Percentiles rank a stretch among this genome's conserved stretches.
These are phyloP conservation scores for Notoglanidium macrostoma DNA, from an alignment of 2,797 vertebrate genomes.

Conservation along the genomic window DNA sequence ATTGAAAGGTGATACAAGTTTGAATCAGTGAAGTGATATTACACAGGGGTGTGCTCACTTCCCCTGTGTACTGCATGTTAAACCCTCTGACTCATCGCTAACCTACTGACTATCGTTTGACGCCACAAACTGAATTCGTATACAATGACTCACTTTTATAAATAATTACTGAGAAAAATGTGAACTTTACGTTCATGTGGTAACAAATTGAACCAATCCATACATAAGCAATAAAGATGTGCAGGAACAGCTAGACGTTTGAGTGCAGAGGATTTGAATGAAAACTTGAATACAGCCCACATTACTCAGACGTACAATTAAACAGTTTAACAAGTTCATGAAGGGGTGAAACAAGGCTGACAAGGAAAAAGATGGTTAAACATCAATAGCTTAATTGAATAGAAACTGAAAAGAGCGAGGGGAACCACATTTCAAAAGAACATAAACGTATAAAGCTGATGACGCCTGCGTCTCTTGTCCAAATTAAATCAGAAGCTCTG, in stretches of 20 bases:
- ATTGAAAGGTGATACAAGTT: too few species aligned
- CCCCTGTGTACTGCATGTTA: too few species aligned
- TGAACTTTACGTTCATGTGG: background rate
- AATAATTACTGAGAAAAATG: background rate
- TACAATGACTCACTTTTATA: background rate
- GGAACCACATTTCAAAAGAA: constrained; percentile 12
- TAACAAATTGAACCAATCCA: too few species aligned
- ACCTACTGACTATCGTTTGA: background rate
- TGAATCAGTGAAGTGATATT: too few species aligned
- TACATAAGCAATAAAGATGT: background rate
- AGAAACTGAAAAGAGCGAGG: constrained; percentile 18
- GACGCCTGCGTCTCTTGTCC: constrained; percentile 41
- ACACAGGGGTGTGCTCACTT: too few species aligned
- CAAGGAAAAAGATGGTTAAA: background rate
- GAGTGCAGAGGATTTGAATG: constrained; percentile 36
- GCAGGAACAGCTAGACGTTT: background rate
- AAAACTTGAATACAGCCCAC: constrained; percentile 59
- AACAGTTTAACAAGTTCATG: background rate
- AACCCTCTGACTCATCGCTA: background rate
- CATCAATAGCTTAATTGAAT: background rate
- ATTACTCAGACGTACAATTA: constrained; percentile 28
- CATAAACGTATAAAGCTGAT: background rate
- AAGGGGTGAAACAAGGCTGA: background rate
- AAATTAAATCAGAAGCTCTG: background rate
- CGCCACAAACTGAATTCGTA: background rate